phyloP scores from a whole-genome alignment of 2,113 vertebrate genomes.

The Rhinogobius similis region DNA sequence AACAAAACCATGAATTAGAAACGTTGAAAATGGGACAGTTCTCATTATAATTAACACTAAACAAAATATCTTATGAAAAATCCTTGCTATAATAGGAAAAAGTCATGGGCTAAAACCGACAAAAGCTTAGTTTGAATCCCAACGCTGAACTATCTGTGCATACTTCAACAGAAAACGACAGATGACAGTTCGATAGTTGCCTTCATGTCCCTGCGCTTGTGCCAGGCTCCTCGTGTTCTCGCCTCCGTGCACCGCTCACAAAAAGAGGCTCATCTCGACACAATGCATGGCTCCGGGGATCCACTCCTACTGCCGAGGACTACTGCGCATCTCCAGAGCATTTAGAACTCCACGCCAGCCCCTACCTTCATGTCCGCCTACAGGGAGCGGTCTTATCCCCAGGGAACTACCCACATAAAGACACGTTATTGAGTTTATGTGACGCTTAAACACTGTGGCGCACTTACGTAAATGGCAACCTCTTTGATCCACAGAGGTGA shows the following conservation, averaged over 20 bases:
- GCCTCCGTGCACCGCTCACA: constrained; percentile 47
- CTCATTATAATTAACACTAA: too few relatives aligned
- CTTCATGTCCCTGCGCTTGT: too few relatives aligned
- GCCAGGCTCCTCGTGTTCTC: constrained; percentile 57
- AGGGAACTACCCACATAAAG: constrained; percentile 15
- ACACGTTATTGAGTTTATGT: neutral
- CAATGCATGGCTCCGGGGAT: constrained; percentile 67
- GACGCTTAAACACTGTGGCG: neutral
- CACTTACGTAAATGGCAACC: neutral
- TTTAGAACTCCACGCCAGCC: constrained; percentile 36
- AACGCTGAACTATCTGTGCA: neutral
- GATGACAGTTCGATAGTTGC: neutral
- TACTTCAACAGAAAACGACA: neutral
- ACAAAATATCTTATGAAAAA: too few relatives aligned
- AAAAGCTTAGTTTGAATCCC: neutral
- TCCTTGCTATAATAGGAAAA: too few relatives aligned
- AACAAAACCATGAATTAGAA: too few relatives aligned
- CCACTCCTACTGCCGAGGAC: constrained; percentile 62
- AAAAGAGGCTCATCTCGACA: constrained; percentile 60
- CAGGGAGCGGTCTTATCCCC: constrained; percentile 37
- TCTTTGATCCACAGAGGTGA: neutral
- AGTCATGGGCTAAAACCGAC: neutral
- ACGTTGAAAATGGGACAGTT: too few relatives aligned
- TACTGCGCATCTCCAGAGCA: constrained; percentile 39
- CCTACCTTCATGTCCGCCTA: constrained; percentile 42